Evolutionary conservation across 2,888 invertebrate genomes (phyloP).

Genomic region (Drosophila pegasa): DNA sequence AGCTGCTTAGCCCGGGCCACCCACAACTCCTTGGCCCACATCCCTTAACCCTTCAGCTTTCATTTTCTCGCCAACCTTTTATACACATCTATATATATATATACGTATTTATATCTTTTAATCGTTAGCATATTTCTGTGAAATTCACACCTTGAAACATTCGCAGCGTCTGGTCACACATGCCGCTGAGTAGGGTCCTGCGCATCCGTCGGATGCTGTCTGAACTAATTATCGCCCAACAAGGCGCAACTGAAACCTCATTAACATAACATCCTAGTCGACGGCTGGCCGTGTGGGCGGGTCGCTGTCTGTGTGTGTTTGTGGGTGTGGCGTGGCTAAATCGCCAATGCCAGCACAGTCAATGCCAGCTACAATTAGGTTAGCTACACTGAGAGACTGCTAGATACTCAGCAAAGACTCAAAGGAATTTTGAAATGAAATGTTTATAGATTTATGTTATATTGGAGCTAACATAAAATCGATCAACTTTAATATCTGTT

Average conservation of each 20-base stretch:
- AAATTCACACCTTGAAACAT: conserved; percentile 31
- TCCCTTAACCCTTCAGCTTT: background rate
- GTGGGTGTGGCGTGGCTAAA: conserved; percentile 48
- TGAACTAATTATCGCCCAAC: conserved; percentile 68
- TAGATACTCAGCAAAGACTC: conserved; percentile 4
- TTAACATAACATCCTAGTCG: conserved; percentile 64
- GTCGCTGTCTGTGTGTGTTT: conserved; percentile 20
- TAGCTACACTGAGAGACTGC: background rate
- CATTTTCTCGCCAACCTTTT: background rate
- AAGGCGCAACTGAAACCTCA: conserved; percentile 68
- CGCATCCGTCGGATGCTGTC: conserved; percentile 46
- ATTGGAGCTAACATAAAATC: too few species aligned
- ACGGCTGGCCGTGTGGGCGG: conserved; percentile 17
- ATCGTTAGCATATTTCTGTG: conserved; percentile 40
- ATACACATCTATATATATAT: conserved; percentile 7
- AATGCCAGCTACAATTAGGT: conserved; percentile 34
- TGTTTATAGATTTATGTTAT: too few species aligned
- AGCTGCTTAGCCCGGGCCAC: background rate
- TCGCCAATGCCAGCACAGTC: conserved; percentile 51
- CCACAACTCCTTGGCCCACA: too few species aligned
- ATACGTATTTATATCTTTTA: too few species aligned
- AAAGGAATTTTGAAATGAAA: too few species aligned
- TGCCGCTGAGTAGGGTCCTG: conserved; percentile 26
- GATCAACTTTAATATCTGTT: too few species aligned
- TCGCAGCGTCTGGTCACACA: conserved; percentile 24